These are phyloP conservation scores for Blennius ocellaris DNA, from an alignment of 2,113 vertebrate genomes.

Conservation along the genomic window DNA sequence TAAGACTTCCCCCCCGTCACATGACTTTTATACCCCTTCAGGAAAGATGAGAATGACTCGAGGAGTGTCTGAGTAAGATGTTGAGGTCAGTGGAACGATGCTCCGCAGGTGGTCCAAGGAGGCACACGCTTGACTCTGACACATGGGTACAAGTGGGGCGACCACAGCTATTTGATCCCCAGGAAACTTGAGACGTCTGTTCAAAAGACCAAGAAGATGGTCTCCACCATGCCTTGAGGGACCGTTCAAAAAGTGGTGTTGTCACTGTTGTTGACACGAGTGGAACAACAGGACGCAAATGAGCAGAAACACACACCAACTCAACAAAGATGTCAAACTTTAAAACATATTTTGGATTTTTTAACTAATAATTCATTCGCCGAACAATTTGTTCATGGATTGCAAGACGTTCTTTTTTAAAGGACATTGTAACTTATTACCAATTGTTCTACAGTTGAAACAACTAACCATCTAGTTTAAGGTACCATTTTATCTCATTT, in stretches of 20 bases:
- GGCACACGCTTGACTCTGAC: constrained; percentile 43
- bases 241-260: background rate
- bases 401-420: no score
- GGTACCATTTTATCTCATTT: no score
- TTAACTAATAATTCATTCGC: no score
- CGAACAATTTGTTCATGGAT: no score
- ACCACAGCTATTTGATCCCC: constrained; percentile 28
- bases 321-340: background rate
- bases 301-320: background rate
- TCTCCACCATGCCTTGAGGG: background rate
- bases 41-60: background rate
- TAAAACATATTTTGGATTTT: no score
- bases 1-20: background rate
- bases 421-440: no score
- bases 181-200: constrained; percentile 36
- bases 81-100: constrained; percentile 29
- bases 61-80: background rate
- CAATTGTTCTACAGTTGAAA: no score
- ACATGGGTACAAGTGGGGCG: constrained; percentile 16
- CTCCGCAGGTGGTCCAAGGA: constrained; percentile 11
- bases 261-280: constrained; percentile 29
- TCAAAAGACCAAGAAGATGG: constrained; percentile 26
- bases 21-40: constrained; percentile 49
- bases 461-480: no score
- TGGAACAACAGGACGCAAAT: background rate